Conservation (phyloP, 2,113 vertebrate species). For the Eulacestoma nigropectus region DNA sequence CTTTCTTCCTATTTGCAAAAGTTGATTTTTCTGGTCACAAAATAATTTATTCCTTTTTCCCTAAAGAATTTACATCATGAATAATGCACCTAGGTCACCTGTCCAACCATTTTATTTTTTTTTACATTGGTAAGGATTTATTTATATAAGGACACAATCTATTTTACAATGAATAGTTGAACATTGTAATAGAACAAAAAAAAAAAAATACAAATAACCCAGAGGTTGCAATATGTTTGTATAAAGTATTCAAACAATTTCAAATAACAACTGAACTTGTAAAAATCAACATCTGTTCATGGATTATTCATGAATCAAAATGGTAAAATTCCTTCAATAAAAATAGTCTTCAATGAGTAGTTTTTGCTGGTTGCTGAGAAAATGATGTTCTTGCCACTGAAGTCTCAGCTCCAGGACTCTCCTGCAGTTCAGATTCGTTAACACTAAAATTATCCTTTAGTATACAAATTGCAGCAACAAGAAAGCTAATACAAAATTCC, state of each 20-base stretch:
- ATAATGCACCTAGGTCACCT: not conserved
- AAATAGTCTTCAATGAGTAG: not conserved
- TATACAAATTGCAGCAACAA: conserved; percentile 21
- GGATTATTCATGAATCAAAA: conserved; percentile 61
- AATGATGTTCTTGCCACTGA: not conserved
- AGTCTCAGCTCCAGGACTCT: conserved; percentile 36
- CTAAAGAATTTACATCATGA: not conserved
- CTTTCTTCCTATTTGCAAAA: not conserved
- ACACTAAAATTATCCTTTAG: conserved; percentile 14
- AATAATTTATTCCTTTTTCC: not conserved
- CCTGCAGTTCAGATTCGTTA: conserved; percentile 29
- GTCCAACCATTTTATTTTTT: not conserved
- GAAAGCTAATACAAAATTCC: not conserved
- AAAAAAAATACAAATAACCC: conserved; percentile 31
- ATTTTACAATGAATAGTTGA: not conserved
- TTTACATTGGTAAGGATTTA: not conserved
- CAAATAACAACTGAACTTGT: conserved; percentile 55
- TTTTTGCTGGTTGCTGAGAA: not conserved
- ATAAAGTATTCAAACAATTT: conserved; percentile 59
- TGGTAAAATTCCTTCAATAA: conserved; percentile 32
- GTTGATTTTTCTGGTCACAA: not conserved
- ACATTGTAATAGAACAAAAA: not conserved
- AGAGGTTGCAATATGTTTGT: conserved; percentile 53
- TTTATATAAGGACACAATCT: not conserved
- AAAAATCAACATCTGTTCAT: conserved; percentile 63